phyloP scores from a whole-genome alignment of 2,888 invertebrate genomes.

The Acrobeloides nanus region DNA sequence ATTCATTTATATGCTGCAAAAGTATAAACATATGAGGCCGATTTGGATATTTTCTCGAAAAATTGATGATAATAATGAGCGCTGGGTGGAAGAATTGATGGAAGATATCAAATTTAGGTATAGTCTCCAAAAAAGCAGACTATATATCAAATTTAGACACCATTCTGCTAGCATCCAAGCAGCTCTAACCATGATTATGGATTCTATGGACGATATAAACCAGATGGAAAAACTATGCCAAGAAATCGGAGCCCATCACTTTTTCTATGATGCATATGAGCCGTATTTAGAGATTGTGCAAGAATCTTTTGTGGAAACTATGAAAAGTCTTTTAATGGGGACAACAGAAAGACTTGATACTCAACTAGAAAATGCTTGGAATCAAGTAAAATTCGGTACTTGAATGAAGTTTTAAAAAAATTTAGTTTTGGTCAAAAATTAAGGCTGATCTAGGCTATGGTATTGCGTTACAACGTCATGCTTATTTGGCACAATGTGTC shows the following conservation, averaged over 20 bases:
- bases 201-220: slow-evolving; percentile 42
- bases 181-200: slow-evolving; percentile 46
- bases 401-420: too few relatives aligned
- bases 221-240: slow-evolving; percentile 32
- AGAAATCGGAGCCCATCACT: slow-evolving; percentile 50
- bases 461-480: slow-evolving; percentile 36
- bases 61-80: slow-evolving; percentile 27
- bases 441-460: slow-evolving; percentile 39
- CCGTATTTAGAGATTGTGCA: slow-evolving; percentile 45
- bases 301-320: slow-evolving; percentile 34
- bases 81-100: slow-evolving; percentile 33
- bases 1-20: slow-evolving; percentile 38
- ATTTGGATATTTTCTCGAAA: slow-evolving; percentile 45
- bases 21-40: slow-evolving; percentile 44
- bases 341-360: slow-evolving; percentile 33
- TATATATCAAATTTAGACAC: slow-evolving; percentile 26
- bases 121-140: slow-evolving; percentile 7
- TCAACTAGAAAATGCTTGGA: slow-evolving; percentile 40
- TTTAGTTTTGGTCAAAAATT: slow-evolving; percentile 34
- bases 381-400: too few relatives aligned
- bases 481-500: slow-evolving; percentile 41
- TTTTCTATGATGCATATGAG: slow-evolving; percentile 50
- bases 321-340: slow-evolving; percentile 24
- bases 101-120: slow-evolving; percentile 43
- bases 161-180: slow-evolving; percentile 47